phyloP scores from a whole-genome alignment of 2,113 vertebrate genomes.

The Podarcis cretensis region DNA sequence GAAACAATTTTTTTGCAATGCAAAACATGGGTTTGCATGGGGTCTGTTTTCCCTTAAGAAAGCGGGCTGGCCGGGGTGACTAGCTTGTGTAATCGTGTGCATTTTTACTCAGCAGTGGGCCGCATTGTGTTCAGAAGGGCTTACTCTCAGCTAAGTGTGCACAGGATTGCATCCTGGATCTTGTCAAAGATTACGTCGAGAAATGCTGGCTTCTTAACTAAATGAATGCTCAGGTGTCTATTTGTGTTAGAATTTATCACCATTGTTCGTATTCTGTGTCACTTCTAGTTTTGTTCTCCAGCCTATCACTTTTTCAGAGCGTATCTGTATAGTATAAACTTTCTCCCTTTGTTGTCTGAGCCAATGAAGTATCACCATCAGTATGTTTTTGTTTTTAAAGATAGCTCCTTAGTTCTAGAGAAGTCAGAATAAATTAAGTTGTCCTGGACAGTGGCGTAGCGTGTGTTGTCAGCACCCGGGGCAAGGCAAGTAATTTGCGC shows the following conservation, averaged over 20 bases:
- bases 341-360: not conserved
- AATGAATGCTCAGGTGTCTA: not conserved
- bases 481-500: too few species aligned
- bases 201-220: not conserved
- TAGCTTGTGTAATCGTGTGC: not conserved
- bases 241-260: not conserved
- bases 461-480: too few species aligned
- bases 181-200: not conserved
- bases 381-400: not conserved
- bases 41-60: not conserved
- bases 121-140: not conserved
- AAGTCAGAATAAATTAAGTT: not conserved
- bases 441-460: too few species aligned
- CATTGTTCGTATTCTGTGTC: not conserved
- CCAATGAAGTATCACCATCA: not conserved
- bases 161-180: not conserved
- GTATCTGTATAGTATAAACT: not conserved
- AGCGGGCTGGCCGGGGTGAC: not conserved
- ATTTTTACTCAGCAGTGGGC: not conserved
- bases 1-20: not conserved
- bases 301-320: not conserved
- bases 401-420: not conserved
- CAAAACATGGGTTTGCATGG: not conserved
- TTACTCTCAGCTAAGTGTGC: not conserved
- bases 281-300: not conserved